phyloP scores from a whole-genome alignment of 2,797 vertebrate species.

The Trachops cirrhosus region DNA sequence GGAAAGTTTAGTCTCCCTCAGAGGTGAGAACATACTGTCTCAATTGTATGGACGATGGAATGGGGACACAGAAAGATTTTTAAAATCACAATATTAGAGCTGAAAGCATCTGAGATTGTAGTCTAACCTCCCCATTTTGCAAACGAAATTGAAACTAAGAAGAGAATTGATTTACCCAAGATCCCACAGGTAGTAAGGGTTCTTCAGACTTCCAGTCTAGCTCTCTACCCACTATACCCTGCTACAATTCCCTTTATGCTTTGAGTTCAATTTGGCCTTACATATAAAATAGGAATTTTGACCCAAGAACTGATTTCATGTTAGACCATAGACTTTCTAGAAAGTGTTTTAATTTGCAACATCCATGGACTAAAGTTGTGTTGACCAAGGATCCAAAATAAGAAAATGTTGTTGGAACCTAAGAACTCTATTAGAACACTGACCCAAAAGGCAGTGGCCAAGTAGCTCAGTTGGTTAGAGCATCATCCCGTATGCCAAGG shows the following conservation, averaged over 20 bases:
- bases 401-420: not conserved
- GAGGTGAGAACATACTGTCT: not conserved
- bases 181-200: not conserved
- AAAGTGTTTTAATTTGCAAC: not conserved
- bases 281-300: not conserved
- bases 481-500: not conserved
- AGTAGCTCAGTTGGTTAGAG: not conserved
- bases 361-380: not conserved
- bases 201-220: not conserved
- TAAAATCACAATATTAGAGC: not conserved
- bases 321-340: not conserved
- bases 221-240: not conserved
- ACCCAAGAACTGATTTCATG: not conserved
- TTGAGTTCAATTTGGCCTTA: not conserved
- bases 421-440: not conserved
- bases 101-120: not conserved
- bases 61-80: not conserved
- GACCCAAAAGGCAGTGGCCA: not conserved
- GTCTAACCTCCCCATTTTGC: constrained; percentile 12
- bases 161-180: not conserved
- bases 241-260: not conserved
- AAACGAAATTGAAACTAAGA: constrained; percentile 6
- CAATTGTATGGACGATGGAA: not conserved
- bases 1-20: not conserved
- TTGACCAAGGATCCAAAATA: not conserved